Evolutionary conservation across 2,888 invertebrate species (phyloP).

Genomic region (Nephrotoma guestfalica): DNA sequence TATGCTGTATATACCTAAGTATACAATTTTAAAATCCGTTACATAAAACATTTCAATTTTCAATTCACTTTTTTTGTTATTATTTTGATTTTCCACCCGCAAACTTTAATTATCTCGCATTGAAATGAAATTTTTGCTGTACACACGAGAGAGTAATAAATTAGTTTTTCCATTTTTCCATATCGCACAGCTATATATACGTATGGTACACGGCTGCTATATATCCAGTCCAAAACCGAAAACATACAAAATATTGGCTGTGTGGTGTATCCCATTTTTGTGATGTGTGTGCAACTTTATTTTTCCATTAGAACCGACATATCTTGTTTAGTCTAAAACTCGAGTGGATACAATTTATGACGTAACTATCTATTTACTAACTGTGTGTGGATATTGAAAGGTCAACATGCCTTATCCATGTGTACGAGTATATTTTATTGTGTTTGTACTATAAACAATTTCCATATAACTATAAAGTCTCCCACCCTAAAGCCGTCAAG

Average conservation of each 20-base stretch:
- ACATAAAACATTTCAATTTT: not conserved
- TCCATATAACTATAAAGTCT: not conserved
- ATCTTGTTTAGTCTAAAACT: not conserved
- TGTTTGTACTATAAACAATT: not conserved
- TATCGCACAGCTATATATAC: not conserved
- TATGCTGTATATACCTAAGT: no score
- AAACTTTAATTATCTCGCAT: not conserved
- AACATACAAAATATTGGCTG: not conserved
- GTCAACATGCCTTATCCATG: not conserved
- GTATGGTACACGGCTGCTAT: not conserved
- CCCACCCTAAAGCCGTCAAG: not conserved
- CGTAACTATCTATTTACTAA: not conserved
- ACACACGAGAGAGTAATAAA: not conserved
- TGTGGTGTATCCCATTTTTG: not conserved
- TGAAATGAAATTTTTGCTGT: not conserved
- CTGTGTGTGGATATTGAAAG: not conserved
- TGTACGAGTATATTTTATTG: not conserved
- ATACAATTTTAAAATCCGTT: not conserved
- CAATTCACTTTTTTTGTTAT: not conserved
- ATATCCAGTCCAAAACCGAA: not conserved
- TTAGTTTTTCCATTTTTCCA: not conserved
- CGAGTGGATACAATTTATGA: not conserved
- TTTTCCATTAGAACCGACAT: not conserved
- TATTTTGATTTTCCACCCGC: not conserved
- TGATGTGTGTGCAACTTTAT: not conserved